Base-by-base conservation (phyloP, 2,888 invertebrate species). In the Erebia palarica region DNA sequence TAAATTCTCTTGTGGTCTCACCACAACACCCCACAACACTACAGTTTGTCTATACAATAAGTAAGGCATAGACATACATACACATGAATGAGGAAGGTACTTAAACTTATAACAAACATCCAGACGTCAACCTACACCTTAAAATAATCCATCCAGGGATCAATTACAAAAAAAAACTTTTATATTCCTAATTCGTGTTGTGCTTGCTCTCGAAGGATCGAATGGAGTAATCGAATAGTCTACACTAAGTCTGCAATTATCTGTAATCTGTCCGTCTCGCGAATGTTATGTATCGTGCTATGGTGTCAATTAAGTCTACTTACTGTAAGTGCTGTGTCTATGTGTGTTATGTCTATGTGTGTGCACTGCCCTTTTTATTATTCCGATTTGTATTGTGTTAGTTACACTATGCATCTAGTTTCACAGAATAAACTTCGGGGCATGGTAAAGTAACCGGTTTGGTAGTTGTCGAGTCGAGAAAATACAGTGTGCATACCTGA, bases 241-340 rank as follows among this genome's bases (percentile, higher is more conserved):
- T 63, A 63, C 59, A 73, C 71, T 79, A 81, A 79, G 75, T 51
- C 18, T 80, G 80, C 80, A 77, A 78, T 75, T 78, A 76, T 80
- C 77, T 81, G 80, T 75, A 78, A 75, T 80, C 78, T 81, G 80
- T 87, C 86, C 86, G 85, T 88, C 85, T 86, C 77, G 79, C 81
- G 72, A 72, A 80, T 81, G 73, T 81, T 78, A 73, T 75, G 80
- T 76, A 78, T 82, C 80, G 84, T 86, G 88, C 87, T 90, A 85
- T 82, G 75, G 81, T 84, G 91, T 91, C 91, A 91, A 91, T 91
- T 91, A 90, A 77, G 76, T 84, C 77, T 84, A 70, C 53, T 65
- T 36, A 36, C 7, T 36, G 36, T 36, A 36, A 7, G 36, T 66
- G 77, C 69, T 79, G 76, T 78, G 75, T 80, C 73, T 77, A 73